phyloP scores from a whole-genome alignment of 1,140 invertebrate genomes.

The Euborellia annulipes region DNA sequence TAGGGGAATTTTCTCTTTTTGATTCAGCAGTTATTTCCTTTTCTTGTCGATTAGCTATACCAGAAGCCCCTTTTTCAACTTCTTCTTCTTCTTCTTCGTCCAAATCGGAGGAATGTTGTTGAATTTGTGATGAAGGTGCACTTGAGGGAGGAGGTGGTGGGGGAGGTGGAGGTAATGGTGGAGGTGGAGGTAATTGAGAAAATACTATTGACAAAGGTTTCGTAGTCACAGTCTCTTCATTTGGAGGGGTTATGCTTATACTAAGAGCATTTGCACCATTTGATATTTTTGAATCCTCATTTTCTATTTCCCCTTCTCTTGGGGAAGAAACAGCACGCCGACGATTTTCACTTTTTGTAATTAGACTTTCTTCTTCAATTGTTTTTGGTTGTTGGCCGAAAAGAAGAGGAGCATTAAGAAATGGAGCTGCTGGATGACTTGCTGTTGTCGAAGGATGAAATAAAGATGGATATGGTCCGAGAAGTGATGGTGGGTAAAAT shows the following conservation, averaged over 20 bases:
- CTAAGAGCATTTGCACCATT: neutral
- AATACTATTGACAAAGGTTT: no score
- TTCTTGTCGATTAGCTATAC: conserved; percentile 1
- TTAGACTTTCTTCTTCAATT: conserved; percentile 17
- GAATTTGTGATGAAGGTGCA: neutral
- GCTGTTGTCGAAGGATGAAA: conserved; percentile 29
- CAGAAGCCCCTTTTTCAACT: conserved; percentile 17
- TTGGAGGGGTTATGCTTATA: neutral
- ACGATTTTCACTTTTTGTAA: no score
- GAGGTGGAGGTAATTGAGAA: no score
- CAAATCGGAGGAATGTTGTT: neutral
- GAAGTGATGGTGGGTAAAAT: conserved; percentile 40
- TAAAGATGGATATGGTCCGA: conserved; percentile 40
- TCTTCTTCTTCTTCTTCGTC: conserved; percentile 12
- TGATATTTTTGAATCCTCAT: conserved; percentile 1
- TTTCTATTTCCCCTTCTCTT: neutral
- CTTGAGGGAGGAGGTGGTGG: conserved; percentile 3
- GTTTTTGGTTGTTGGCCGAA: conserved; percentile 27
- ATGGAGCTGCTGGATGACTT: conserved; percentile 26
- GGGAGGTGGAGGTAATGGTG: neutral
- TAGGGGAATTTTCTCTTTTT: conserved; percentile 5
- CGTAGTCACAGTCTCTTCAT: no score
- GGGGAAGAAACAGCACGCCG: neutral
- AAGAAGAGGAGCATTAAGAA: conserved; percentile 34
- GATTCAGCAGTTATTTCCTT: conserved; percentile 16